Evolutionary conservation across 2,113 vertebrate species (phyloP).

Genomic region (Tachuris rubrigastra): DNA sequence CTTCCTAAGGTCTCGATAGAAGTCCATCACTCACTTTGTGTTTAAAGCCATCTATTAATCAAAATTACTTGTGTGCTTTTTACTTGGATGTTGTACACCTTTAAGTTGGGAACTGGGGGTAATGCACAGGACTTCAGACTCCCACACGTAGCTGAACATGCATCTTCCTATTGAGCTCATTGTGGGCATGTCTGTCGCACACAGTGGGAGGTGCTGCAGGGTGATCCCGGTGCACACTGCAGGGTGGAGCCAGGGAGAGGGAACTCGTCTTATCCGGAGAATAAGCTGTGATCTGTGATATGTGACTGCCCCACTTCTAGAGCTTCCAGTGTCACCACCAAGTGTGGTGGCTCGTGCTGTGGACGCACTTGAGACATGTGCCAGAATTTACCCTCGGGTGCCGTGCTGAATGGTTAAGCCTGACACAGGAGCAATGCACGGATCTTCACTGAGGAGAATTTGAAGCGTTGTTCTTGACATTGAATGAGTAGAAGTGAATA

Average conservation of each 20-base stretch:
- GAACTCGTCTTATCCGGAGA: not conserved
- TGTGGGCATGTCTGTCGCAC: not conserved
- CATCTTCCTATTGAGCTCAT: not conserved
- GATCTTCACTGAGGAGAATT: not conserved
- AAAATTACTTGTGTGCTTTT: not conserved
- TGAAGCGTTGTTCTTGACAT: not conserved
- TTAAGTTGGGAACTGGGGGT: not conserved
- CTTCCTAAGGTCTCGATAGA: not conserved
- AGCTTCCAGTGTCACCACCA: not conserved
- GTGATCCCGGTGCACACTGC: too few species aligned
- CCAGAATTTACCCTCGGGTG: not conserved
- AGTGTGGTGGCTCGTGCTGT: not conserved
- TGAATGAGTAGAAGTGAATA: not conserved
- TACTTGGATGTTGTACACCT: not conserved
- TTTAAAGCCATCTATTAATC: not conserved
- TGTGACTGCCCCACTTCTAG: not conserved
- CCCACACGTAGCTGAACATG: not conserved
- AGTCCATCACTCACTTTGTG: not conserved
- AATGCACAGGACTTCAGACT: not conserved
- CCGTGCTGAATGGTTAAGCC: not conserved
- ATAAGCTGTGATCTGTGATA: not conserved
- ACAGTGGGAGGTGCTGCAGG: not conserved
- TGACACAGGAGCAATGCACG: rapidly evolving
- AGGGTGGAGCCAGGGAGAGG: not conserved
- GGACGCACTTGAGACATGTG: not conserved